phyloP scores from a whole-genome alignment of 2,888 invertebrate species.

The Sinelater perroti region DNA sequence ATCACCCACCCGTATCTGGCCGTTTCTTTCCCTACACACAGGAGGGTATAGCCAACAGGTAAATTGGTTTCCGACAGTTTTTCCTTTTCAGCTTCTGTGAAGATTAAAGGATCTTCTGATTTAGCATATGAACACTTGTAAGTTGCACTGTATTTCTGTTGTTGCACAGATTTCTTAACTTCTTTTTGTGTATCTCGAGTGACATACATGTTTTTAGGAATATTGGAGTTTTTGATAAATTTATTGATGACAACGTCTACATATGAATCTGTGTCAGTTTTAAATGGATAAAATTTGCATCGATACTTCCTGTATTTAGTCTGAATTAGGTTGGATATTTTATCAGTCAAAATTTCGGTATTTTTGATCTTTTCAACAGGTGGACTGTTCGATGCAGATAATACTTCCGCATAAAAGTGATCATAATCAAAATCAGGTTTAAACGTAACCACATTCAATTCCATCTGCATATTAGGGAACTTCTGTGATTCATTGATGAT shows the following conservation, averaged over 20 bases:
- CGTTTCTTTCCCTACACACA: conserved; percentile 22
- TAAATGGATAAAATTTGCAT: conserved; percentile 32
- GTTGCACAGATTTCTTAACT: conserved; percentile 22
- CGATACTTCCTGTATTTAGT: conserved; percentile 14
- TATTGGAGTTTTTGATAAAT: conserved; percentile 1
- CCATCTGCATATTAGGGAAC: conserved; percentile 21
- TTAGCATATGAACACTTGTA: conserved; percentile 16
- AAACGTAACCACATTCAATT: conserved; percentile 25
- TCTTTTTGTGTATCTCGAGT: conserved; percentile 32
- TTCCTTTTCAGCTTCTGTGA: conserved; percentile 21
- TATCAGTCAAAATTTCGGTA: conserved; percentile 6
- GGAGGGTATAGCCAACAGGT: conserved; percentile 25
- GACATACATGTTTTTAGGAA: conserved; percentile 26
- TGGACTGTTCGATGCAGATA: conserved; percentile 18
- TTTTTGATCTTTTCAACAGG: conserved; percentile 18
- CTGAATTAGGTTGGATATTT: conserved; percentile 13
- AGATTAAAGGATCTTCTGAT: neutral
- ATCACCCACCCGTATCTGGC: conserved; percentile 25
- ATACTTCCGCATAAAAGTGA: conserved; percentile 18
- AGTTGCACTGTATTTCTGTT: neutral
- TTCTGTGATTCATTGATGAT: conserved; percentile 26
- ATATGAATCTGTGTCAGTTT: conserved; percentile 19
- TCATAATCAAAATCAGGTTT: conserved; percentile 25
- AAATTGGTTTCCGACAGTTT: conserved; percentile 23
- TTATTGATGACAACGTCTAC: conserved; percentile 18